Base-by-base conservation (phyloP, 2,888 invertebrate species). In the Sphaeridia pumilis region DNA sequence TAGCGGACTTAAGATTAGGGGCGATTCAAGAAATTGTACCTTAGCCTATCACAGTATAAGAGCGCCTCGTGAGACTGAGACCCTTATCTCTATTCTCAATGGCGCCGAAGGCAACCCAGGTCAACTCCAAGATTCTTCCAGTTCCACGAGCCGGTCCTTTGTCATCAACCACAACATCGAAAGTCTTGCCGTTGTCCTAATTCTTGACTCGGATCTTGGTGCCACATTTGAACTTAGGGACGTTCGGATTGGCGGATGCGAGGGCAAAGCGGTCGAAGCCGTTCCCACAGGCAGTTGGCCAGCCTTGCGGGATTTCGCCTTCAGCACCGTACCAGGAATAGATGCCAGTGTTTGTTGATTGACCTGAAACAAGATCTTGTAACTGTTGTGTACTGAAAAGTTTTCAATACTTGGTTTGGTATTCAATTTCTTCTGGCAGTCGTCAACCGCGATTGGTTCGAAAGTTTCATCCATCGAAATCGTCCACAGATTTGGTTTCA, bases 301-400 rank as follows among this genome's bases (percentile, higher is more conserved):
- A 55, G 4, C 58, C 58, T 28, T 46, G 56, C 4, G 60, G 62
- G 46, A 62, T 62, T 54, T 62, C 62, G 4, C 58, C 60, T 3
- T 26, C 28, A 1, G 4, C 49, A 14, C 49, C 49, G 35, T 60
- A 61, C 55, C 55, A 61, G 1, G 56, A 56, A 31, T 59, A 61
- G 17, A 38, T 38, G 7, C 38, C 38, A 5, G 7, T 31, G 7
- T 7, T 31, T 10, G 38, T 5, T 7, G 17, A 17, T 38, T 38
- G 38, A 38, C 10, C 38, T 38, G 17, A 17, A 38, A 17, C n/a
- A n/a, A n/a, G n/a, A n/a, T n/a, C n/a, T n/a, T n/a, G n/a, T n/a
- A n/a, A n/a, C n/a, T n/a, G n/a, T n/a, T n/a, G n/a, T n/a, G n/a
- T n/a, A n/a, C n/a, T n/a, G n/a, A n/a, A n/a, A n/a, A n/a, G n/a